A percentile compares a stretch with the other conserved stretches of the same genome.
phyloP scores from a whole-genome alignment of 2,888 invertebrate genomes.

The Chalcosyrphus nemorum region DNA sequence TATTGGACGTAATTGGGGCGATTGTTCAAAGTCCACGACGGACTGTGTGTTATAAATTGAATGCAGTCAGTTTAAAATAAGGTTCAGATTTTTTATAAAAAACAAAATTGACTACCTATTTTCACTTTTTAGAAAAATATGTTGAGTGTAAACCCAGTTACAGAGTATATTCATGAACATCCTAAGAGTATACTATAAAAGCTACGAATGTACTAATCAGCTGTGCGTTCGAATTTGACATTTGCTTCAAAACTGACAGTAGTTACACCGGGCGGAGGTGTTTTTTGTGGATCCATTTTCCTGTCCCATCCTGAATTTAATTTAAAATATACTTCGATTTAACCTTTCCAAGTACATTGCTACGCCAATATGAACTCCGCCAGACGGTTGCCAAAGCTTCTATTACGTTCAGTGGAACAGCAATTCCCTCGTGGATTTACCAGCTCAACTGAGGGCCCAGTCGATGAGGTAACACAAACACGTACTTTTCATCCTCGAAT shows the following conservation, averaged over 20 bases:
- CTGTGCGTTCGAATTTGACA: background rate
- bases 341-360: no score
- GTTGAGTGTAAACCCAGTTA: no score
- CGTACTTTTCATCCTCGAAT: background rate
- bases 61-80: no score
- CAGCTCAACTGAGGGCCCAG: background rate
- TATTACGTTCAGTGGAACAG: conserved; percentile 2
- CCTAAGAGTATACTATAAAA: background rate
- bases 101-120: no score
- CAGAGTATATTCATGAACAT: no score
- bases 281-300: background rate
- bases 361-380: conserved; percentile 22
- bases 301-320: no score
- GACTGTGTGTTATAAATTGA: no score
- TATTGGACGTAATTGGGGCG: no score
- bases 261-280: background rate
- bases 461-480: conserved; percentile 58
- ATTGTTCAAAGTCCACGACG: no score
- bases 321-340: background rate
- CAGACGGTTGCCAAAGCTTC: background rate
- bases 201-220: background rate
- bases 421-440: conserved; percentile 18
- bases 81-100: no score
- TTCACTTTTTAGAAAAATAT: no score
- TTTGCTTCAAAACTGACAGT: background rate